Percentiles rank a stretch among this genome's conserved stretches.
These are phyloP conservation scores for Tridacna gigas DNA, from an alignment of 2,888 invertebrate genomes.

Conservation along the genomic window DNA sequence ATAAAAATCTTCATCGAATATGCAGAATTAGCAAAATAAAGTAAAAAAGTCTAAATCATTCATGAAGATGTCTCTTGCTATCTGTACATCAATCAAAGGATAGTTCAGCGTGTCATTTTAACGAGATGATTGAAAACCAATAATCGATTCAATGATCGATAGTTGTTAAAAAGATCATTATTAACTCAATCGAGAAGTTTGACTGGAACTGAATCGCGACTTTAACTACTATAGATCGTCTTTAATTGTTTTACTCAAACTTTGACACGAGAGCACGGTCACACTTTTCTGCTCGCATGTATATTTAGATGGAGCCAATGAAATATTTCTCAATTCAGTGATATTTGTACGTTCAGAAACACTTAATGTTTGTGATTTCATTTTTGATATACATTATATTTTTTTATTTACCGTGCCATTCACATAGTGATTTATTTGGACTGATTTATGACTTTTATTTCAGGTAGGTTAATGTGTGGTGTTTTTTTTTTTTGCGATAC, in stretches of 20 bases:
- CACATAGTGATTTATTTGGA: no score
- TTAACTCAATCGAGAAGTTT: constrained; percentile 45
- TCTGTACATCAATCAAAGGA: constrained; percentile 2
- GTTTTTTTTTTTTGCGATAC: no score
- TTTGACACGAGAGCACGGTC: constrained; percentile 13
- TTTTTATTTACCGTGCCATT: no score
- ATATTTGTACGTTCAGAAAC: no score
- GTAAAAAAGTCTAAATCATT: background rate
- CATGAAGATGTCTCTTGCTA: background rate
- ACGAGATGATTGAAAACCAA: constrained; percentile 10
- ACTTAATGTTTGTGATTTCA: no score
- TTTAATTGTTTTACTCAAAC: constrained; percentile 28
- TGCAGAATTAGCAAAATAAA: background rate
- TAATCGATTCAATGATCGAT: constrained; percentile 15
- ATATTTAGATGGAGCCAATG: no score
- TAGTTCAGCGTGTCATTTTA: constrained; percentile 20
- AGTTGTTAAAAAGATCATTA: constrained; percentile 20
- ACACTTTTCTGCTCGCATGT: background rate
- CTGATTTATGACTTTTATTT: no score
- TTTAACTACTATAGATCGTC: constrained; percentile 34
- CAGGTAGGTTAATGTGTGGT: no score
- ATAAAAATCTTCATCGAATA: no score
- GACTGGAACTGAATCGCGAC: constrained; percentile 34
- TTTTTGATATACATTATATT: no score
- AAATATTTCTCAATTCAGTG: no score